A percentile compares a stretch with the other conserved stretches of the same genome.
Conservation (phyloP, 2,888 invertebrate species). For the Ramazzottius varieornatus region DNA sequence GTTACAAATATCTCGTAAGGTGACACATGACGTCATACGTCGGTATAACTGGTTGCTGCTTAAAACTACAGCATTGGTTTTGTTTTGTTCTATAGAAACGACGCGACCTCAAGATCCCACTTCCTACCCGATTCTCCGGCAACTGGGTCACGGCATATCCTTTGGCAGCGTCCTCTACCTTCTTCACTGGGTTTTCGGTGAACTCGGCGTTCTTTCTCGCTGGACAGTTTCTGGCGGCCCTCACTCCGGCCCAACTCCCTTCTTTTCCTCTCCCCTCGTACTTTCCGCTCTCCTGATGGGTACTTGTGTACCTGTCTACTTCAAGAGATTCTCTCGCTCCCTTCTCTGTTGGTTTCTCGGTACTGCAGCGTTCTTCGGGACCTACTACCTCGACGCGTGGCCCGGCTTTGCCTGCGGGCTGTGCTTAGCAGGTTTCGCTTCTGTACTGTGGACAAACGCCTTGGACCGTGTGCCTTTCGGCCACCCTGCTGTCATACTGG, state of each 20-base stretch:
- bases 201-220: constrained; percentile 19
- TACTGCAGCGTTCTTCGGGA: background rate
- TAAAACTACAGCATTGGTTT: no score
- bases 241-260: constrained; percentile 16
- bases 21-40: no score
- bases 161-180: constrained; percentile 21
- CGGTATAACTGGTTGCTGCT: no score
- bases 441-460: constrained; percentile 20
- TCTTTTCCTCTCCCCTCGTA: background rate
- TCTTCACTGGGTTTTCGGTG: constrained; percentile 20
- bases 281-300: background rate
- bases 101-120: no score
- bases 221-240: constrained; percentile 19
- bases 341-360: background rate
- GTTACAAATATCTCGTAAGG: no score
- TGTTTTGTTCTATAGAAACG: no score
- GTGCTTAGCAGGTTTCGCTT: constrained; percentile 16
- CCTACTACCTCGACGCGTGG: background rate
- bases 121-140: background rate
- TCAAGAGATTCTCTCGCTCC: background rate
- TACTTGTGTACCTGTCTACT: background rate
- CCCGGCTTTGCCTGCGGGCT: constrained; percentile 16
- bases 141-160: constrained; percentile 13
- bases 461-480: constrained; percentile 15
- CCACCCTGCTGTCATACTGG: constrained; percentile 16